Percentiles rank a stretch among this genome's conserved stretches.
Conservation (phyloP, 2,113 vertebrate species). For the Isurus oxyrinchus region DNA sequence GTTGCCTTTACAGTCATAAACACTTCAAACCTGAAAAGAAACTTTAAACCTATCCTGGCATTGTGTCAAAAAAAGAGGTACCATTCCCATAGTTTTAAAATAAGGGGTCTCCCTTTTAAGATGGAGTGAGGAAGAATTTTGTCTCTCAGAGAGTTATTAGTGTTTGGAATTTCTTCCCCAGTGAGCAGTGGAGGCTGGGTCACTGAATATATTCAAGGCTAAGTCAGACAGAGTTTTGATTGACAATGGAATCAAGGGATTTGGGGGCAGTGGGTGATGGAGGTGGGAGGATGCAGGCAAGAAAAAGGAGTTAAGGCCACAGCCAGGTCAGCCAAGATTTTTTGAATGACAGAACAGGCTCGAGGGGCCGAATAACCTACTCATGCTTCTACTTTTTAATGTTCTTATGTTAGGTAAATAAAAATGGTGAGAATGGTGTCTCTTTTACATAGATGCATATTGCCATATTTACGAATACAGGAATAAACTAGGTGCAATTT, state of each 20-base stretch:
- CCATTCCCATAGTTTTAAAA: background rate
- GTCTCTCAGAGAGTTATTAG: background rate
- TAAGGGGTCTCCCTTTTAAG: background rate
- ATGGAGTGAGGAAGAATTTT: background rate
- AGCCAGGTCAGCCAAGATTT: no score
- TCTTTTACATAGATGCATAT: background rate
- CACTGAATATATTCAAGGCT: no score
- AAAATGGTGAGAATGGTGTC: background rate
- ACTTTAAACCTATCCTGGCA: background rate
- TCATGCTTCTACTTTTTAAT: background rate
- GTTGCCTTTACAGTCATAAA: background rate
- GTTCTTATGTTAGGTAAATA: background rate
- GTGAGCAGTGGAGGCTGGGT: no score
- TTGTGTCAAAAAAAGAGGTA: background rate
- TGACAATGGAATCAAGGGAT: no score
- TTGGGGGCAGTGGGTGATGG: no score
- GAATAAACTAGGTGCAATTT: background rate
- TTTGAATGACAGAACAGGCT: background rate
- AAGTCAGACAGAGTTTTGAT: no score
- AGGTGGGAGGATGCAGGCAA: no score
- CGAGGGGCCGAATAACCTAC: background rate
- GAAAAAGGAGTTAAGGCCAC: no score
- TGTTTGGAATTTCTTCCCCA: no score
- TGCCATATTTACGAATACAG: background rate
- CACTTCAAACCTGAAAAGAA: background rate